A percentile compares a stretch with the other conserved stretches of the same genome.
Evolutionary conservation across 2,113 vertebrate genomes (phyloP).

Genomic region (Rousettus leschenaultii): DNA sequence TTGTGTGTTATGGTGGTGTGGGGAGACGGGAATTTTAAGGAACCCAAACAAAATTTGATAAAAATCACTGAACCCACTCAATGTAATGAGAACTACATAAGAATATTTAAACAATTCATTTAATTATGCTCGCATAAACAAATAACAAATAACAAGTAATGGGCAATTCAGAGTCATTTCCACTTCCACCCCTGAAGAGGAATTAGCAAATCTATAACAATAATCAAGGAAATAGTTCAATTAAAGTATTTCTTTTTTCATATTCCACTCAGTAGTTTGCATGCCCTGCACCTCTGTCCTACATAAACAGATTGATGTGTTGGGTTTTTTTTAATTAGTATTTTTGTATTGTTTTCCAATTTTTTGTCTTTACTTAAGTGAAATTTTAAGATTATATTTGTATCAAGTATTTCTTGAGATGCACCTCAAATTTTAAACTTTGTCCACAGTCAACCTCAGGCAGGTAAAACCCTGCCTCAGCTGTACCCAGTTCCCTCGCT

Average conservation of each 20-base stretch:
- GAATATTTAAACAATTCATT: not conserved
- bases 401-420: not conserved
- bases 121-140: not conserved
- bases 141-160: not conserved
- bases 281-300: not conserved
- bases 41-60: not conserved
- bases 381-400: not conserved
- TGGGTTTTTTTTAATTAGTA: not conserved
- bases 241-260: not conserved
- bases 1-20: not conserved
- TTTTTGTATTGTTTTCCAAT: not conserved
- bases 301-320: not conserved
- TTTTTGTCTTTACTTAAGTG: not conserved
- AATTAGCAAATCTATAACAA: not conserved
- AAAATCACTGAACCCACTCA: not conserved
- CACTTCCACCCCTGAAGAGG: not conserved
- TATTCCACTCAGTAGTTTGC: not conserved
- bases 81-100: not conserved
- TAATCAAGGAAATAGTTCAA: not conserved
- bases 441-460: not conserved
- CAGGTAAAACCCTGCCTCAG: not conserved
- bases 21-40: not conserved
- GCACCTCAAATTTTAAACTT: not conserved
- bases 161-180: not conserved
- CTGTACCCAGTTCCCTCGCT: not conserved